phyloP scores from a whole-genome alignment of 2,888 invertebrate species.

The Stenodema calcarata region DNA sequence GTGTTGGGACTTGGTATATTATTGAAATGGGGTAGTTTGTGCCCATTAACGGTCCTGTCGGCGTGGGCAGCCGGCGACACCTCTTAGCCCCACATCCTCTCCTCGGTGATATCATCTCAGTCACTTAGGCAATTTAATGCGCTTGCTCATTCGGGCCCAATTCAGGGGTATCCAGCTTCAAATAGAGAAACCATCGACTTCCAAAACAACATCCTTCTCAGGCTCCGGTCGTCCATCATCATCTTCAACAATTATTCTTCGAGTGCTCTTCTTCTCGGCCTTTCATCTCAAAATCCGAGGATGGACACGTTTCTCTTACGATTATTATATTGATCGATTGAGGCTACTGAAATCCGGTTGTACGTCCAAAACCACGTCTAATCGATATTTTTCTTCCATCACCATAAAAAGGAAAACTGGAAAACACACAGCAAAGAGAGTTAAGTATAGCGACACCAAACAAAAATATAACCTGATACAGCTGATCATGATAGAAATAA shows the following conservation, averaged over 20 bases:
- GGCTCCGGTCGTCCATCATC: conserved; percentile 11
- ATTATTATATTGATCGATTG: no score
- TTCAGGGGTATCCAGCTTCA: conserved; percentile 19
- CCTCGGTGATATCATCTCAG: conserved; percentile 37
- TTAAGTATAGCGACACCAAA: no score
- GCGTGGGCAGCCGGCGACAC: conserved; percentile 44
- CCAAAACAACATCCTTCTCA: conserved; percentile 35
- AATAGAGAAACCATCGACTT: conserved; percentile 41
- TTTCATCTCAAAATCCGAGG: no score
- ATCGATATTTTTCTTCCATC: no score
- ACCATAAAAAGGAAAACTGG: no score
- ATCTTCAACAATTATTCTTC: background rate
- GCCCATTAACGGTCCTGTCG: conserved; percentile 20
- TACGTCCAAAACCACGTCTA: no score
- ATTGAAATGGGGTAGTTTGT: conserved; percentile 47
- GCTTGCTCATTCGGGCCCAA: conserved; percentile 41
- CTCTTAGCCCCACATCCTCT: conserved; percentile 25
- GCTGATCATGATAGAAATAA: no score
- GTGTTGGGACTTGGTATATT: conserved; percentile 30
- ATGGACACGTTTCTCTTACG: no score
- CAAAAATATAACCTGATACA: no score
- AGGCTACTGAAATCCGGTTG: no score
- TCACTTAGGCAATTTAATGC: conserved; percentile 49
- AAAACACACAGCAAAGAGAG: no score
- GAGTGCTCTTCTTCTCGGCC: background rate